Conservation (phyloP, 2,113 vertebrate genomes). For the zebrafish (Danio rerio) region DNA sequence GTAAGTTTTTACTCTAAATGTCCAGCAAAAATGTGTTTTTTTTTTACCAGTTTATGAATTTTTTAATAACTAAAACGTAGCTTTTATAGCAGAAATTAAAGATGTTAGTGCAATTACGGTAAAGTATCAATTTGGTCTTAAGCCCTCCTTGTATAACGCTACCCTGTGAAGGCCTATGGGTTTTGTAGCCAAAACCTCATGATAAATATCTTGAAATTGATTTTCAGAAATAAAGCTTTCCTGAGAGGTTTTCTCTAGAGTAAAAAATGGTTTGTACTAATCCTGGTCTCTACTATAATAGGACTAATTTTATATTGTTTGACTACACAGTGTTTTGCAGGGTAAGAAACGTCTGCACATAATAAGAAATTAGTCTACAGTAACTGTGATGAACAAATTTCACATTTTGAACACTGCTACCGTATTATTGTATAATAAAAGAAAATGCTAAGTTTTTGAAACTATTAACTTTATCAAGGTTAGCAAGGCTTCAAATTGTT, state of each 20-base stretch:
- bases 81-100: too few species aligned
- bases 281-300: not conserved
- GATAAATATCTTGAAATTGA: not conserved
- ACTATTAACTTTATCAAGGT: not conserved
- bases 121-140: too few species aligned
- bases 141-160: too few species aligned
- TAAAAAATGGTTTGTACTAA: not conserved
- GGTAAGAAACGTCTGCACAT: not conserved
- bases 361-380: not conserved
- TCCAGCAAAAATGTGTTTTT: too few species aligned
- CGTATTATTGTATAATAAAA: not conserved
- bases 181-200: not conserved
- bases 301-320: conserved; percentile 3
- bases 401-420: not conserved
- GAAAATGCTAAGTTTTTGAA: not conserved
- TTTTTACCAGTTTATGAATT: too few species aligned
- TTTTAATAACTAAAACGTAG: too few species aligned
- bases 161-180: not conserved
- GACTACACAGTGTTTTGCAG: not conserved
- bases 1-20: too few species aligned
- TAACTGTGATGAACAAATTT: not conserved
- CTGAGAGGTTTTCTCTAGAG: not conserved
- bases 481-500: conserved; percentile 2
- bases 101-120: too few species aligned
- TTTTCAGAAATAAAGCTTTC: not conserved